A percentile compares a stretch with the other conserved stretches of the same genome.
These are phyloP conservation scores for Egretta garzetta DNA, from an alignment of 2,113 vertebrate species.

Conservation along the genomic window DNA sequence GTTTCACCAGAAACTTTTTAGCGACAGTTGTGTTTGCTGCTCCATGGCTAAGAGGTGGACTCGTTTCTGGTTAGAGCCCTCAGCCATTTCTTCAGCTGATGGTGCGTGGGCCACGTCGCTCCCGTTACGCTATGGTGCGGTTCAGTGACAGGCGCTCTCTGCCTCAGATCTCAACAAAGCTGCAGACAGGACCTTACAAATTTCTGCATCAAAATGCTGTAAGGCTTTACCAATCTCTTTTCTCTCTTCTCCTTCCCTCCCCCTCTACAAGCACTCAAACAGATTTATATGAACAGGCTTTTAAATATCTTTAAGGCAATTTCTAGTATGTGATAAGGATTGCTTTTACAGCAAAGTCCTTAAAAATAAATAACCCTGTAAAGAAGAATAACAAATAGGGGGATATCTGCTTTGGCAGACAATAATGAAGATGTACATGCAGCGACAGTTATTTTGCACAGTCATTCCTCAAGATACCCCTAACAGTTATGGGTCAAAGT, in stretches of 20 bases:
- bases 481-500: not conserved
- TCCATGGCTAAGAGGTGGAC: not conserved
- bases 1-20: not conserved
- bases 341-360: not conserved
- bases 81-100: not conserved
- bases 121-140: fast-evolving
- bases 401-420: not conserved
- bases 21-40: not conserved
- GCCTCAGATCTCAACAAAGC: not conserved
- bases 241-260: not conserved
- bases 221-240: not conserved
- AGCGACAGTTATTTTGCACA: slow-evolving; percentile 2
- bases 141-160: not conserved
- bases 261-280: not conserved
- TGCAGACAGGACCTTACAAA: not conserved
- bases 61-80: not conserved
- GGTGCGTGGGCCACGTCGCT: fast-evolving
- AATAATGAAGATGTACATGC: not conserved
- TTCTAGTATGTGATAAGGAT: not conserved
- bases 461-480: slow-evolving; percentile 17
- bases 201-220: not conserved
- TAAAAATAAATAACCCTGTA: not conserved
- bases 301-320: slow-evolving; percentile 6
- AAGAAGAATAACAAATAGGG: slow-evolving; percentile 13
- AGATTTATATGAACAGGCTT: not conserved